These are phyloP conservation scores for Dilophus febrilis DNA, from an alignment of 2,888 invertebrate species.

Conservation along the genomic window DNA sequence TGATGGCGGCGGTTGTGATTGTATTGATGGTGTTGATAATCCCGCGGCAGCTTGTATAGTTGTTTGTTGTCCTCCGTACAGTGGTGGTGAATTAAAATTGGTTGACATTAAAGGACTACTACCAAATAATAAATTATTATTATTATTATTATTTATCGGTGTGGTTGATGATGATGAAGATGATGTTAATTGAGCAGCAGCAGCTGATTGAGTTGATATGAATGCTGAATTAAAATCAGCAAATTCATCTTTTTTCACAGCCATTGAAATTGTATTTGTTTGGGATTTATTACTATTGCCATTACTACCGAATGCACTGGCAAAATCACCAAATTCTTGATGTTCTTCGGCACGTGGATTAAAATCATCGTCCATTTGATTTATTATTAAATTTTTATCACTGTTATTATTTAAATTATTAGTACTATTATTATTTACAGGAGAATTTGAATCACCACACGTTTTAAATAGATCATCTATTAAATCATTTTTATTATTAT, in stretches of 20 bases:
- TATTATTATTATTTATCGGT: slow-evolving; percentile 1
- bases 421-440: slow-evolving; percentile 19
- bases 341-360: slow-evolving; percentile 31
- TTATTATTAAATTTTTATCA: slow-evolving; percentile 44
- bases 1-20: slow-evolving; percentile 22
- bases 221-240: slow-evolving; percentile 70
- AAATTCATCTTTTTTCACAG: slow-evolving; percentile 42
- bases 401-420: too few relatives aligned
- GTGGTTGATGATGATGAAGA: not conserved
- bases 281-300: slow-evolving; percentile 11
- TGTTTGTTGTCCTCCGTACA: not conserved
- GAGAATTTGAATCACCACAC: slow-evolving; percentile 22
- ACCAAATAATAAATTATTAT: slow-evolving; percentile 7
- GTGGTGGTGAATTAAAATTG: not conserved
- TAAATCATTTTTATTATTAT: slow-evolving; percentile 29
- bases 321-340: slow-evolving; percentile 63
- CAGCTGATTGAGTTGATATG: too few relatives aligned
- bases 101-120: not conserved
- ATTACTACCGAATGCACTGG: slow-evolving; percentile 42
- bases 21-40: not conserved
- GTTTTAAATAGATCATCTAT: slow-evolving; percentile 40
- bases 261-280: not conserved
- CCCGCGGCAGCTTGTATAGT: not conserved
- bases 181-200: too few relatives aligned
- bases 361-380: slow-evolving; percentile 31